Percentiles rank a stretch among this genome's conserved stretches.
These are phyloP conservation scores for Muscicapa striata DNA, from an alignment of 2,797 vertebrate genomes.

Conservation along the genomic window DNA sequence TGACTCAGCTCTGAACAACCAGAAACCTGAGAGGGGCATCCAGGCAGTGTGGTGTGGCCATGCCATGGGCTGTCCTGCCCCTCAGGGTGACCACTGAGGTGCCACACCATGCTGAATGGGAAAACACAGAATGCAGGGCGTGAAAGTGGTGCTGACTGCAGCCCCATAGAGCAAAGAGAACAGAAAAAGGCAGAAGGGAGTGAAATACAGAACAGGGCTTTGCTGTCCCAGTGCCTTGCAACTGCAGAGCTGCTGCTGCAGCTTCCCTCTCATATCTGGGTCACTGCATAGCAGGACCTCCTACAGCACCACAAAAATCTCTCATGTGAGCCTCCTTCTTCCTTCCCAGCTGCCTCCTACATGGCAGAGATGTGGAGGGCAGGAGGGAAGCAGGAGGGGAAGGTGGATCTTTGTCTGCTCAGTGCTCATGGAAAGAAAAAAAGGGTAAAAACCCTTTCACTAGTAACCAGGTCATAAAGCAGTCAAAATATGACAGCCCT, in stretches of 20 bases:
- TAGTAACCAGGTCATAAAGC: background rate
- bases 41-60: rapidly evolving
- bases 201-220: background rate
- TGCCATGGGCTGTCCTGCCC: background rate
- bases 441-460: rapidly evolving
- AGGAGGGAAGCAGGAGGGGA: background rate
- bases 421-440: background rate
- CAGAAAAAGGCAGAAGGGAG: background rate
- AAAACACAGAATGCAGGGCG: background rate
- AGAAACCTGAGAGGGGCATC: background rate
- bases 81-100: background rate
- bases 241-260: background rate
- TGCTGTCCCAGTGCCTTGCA: background rate
- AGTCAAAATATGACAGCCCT: background rate
- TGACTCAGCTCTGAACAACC: background rate
- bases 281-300: background rate
- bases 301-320: background rate
- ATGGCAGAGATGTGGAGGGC: background rate
- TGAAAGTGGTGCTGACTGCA: background rate
- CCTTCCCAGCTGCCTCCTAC: background rate
- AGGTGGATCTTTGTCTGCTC: background rate
- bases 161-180: background rate
- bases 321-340: background rate
- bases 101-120: rapidly evolving
- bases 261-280: background rate